A percentile compares a stretch with the other conserved stretches of the same genome.
Conservation (phyloP, 1,140 invertebrate genomes). For the Brachionus koreanus region DNA sequence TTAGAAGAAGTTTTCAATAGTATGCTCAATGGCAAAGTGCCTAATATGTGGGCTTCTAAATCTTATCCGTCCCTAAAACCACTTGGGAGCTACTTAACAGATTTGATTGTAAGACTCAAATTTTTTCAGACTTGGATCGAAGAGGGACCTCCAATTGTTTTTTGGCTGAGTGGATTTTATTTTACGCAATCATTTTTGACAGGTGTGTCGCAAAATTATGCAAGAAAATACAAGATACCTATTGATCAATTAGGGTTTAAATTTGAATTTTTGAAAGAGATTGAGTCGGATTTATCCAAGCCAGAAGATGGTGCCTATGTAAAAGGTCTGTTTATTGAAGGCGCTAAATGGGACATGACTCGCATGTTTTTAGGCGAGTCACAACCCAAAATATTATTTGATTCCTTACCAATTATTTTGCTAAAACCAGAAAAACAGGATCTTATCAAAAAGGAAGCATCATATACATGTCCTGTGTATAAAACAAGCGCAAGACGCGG, state of each 20-base stretch:
- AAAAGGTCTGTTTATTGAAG: slow-evolving; percentile 81
- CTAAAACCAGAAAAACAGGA: slow-evolving; percentile 49
- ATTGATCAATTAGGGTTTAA: slow-evolving; percentile 59
- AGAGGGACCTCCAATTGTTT: slow-evolving; percentile 47
- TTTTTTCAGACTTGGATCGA: slow-evolving; percentile 17
- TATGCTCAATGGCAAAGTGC: slow-evolving; percentile 77
- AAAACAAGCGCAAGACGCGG: slow-evolving; percentile 80
- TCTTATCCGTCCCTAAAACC: slow-evolving; percentile 60
- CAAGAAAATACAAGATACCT: slow-evolving; percentile 59
- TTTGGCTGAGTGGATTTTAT: slow-evolving; percentile 58
- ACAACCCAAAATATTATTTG: slow-evolving; percentile 51
- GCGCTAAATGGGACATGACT: slow-evolving; percentile 75
- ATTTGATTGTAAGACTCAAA: slow-evolving; percentile 54
- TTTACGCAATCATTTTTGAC: slow-evolving; percentile 60
- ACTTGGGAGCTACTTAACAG: slow-evolving; percentile 57
- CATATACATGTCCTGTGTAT: slow-evolving; percentile 79
- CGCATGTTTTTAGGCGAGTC: slow-evolving; percentile 37
- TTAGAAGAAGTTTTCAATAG: slow-evolving; percentile 80
- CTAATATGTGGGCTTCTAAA: slow-evolving; percentile 59
- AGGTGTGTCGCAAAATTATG: slow-evolving; percentile 59
- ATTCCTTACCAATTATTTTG: slow-evolving; percentile 51
- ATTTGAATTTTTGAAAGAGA: slow-evolving; percentile 57
- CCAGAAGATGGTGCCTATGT: slow-evolving; percentile 58
- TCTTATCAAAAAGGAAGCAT: slow-evolving; percentile 64
- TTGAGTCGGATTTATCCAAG: slow-evolving; percentile 51